These are phyloP conservation scores for Mylabris phalerata DNA, from an alignment of 1,140 invertebrate genomes.

Conservation along the genomic window DNA sequence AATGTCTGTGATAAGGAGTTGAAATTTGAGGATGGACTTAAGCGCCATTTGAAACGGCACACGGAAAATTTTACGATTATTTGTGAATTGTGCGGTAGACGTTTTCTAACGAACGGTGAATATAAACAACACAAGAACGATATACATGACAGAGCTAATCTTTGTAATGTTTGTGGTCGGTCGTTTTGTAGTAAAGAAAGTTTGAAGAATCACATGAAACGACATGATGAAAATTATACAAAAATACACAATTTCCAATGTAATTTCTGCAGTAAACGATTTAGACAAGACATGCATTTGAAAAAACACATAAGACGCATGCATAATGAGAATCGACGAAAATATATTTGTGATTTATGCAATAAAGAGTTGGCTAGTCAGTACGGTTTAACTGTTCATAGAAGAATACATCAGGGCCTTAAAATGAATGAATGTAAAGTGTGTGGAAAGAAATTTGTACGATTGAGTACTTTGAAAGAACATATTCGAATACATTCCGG, in stretches of 20 bases:
- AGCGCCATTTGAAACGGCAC: slow-evolving; percentile 56
- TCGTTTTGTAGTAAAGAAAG: background rate
- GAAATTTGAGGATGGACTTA: slow-evolving; percentile 57
- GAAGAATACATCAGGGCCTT: too few species aligned
- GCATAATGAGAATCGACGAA: slow-evolving; percentile 2
- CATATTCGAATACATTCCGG: slow-evolving; percentile 92
- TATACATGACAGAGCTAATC: too few species aligned
- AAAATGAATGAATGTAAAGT: slow-evolving; percentile 10
- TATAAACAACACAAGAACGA: too few species aligned
- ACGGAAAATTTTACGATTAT: slow-evolving; percentile 44
- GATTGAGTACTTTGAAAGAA: slow-evolving; percentile 45
- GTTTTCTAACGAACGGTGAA: slow-evolving; percentile 28
- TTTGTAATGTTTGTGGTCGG: slow-evolving; percentile 6
- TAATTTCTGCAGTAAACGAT: too few species aligned
- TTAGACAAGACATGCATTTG: too few species aligned
- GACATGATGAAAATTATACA: background rate
- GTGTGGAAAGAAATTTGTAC: slow-evolving; percentile 16
- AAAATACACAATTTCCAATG: slow-evolving; percentile 37
- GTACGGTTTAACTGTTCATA: too few species aligned
- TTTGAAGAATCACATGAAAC: background rate
- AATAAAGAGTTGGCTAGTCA: too few species aligned
- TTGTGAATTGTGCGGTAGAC: slow-evolving; percentile 33
- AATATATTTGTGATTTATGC: too few species aligned
- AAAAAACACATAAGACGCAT: too few species aligned
- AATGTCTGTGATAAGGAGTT: too few species aligned